Conservation (phyloP, 2,113 vertebrate genomes). For the Lepus americanus region DNA sequence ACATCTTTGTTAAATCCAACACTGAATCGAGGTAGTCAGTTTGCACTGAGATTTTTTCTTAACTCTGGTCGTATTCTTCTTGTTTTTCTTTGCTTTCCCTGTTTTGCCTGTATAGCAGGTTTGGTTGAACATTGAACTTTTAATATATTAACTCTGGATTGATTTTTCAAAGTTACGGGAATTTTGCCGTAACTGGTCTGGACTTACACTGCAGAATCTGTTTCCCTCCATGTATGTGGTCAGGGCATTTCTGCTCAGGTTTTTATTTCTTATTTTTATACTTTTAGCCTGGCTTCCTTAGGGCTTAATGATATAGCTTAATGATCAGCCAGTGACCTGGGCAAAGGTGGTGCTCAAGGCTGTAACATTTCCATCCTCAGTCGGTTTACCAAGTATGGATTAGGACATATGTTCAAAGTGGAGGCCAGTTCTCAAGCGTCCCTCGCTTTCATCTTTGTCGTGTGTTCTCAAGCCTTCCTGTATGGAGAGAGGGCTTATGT, state of each 20-base stretch:
- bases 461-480: background rate
- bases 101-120: background rate
- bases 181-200: slow-evolving; percentile 18
- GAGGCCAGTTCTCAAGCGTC: background rate
- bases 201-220: background rate
- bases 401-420: background rate
- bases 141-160: slow-evolving; percentile 4
- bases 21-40: background rate
- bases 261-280: slow-evolving; percentile 6
- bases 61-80: background rate
- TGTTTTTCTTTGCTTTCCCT: background rate
- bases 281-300: background rate
- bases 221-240: background rate
- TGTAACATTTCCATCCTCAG: background rate
- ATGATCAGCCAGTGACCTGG: background rate
- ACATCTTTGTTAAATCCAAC: background rate
- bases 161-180: background rate
- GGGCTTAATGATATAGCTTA: background rate
- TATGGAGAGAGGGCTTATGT: background rate
- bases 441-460: slow-evolving; percentile 25
- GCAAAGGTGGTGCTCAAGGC: background rate
- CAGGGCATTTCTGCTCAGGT: background rate
- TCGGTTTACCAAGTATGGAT: background rate
- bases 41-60: background rate
- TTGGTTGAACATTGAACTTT: background rate